Conservation (phyloP, 1,140 invertebrate species). For the Carcinoscorpius rotundicauda region DNA sequence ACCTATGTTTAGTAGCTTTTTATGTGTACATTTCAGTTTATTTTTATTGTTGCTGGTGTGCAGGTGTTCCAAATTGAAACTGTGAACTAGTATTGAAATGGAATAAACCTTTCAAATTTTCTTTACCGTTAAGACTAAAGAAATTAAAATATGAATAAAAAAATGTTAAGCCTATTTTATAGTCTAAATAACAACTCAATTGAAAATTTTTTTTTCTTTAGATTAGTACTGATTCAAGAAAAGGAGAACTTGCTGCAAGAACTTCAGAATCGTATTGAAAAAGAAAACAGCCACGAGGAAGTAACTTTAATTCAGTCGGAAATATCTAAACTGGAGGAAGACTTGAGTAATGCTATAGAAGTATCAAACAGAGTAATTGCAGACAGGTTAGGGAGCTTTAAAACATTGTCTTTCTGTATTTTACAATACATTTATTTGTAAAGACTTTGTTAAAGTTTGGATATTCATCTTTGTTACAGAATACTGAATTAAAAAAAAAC, state of each 20-base stretch:
- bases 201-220: constrained; percentile 16
- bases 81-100: no score
- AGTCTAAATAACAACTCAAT: no score
- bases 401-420: no score
- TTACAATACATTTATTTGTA: no score
- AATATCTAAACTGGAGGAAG: constrained; percentile 72
- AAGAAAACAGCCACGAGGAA: constrained; percentile 67
- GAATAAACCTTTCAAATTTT: no score
- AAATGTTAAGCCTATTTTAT: no score
- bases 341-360: constrained; percentile 78
- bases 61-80: no score
- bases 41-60: no score
- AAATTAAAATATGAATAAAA: no score
- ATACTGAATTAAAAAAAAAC: not conserved
- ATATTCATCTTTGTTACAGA: not conserved
- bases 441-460: not conserved
- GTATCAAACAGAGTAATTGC: constrained; percentile 87
- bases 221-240: constrained; percentile 78
- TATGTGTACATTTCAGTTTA: no score
- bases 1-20: no score
- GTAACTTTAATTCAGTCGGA: constrained; percentile 69
- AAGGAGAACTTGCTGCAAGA: constrained; percentile 87
- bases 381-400: constrained; percentile 41
- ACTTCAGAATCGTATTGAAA: constrained; percentile 70
- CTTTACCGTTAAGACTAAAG: no score